Evolutionary conservation across 2,113 vertebrate genomes (phyloP).

Genomic region (Pteronura brasiliensis): DNA sequence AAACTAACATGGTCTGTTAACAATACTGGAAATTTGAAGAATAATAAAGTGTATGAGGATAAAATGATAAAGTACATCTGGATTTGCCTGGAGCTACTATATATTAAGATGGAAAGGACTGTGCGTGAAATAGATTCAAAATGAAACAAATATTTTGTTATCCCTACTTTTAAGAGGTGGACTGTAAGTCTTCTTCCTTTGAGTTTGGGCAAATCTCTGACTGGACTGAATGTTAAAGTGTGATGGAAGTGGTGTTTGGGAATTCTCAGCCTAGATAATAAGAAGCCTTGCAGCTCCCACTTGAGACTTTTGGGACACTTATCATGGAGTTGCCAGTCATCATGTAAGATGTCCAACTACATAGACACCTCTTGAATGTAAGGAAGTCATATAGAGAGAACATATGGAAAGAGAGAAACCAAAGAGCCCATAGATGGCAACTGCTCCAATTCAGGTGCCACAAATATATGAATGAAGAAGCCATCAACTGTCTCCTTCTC

Average conservation of each 20-base stretch:
- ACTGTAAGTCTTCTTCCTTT: not conserved
- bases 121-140: not conserved
- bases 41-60: not conserved
- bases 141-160: not conserved
- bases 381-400: not conserved
- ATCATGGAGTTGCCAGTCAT: not conserved
- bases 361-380: not conserved
- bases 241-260: not conserved
- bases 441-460: not conserved
- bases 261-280: not conserved
- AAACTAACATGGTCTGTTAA: not conserved
- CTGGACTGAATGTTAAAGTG: not conserved
- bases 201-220: not conserved
- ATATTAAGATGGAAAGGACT: not conserved
- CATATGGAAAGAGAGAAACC: not conserved
- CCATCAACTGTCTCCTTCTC: not conserved
- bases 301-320: not conserved
- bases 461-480: not conserved
- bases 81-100: no score
- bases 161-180: not conserved
- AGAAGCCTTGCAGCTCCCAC: not conserved
- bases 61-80: not conserved
- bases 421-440: not conserved
- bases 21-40: not conserved
- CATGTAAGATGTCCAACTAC: not conserved